These are phyloP conservation scores for Poeciliopsis turrubarensis DNA, from an alignment of 2,113 vertebrate species.

Conservation along the genomic window DNA sequence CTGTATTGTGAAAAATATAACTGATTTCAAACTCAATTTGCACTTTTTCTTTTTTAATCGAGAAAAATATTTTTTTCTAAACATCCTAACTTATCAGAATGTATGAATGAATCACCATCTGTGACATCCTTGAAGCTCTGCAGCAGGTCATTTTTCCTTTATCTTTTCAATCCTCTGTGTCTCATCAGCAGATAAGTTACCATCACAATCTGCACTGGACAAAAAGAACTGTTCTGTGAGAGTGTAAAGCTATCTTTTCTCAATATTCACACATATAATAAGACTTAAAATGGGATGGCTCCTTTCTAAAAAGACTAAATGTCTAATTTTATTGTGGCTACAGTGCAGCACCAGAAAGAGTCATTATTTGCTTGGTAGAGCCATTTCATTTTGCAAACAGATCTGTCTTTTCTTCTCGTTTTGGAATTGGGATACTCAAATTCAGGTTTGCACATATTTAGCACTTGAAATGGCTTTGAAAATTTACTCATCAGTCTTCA, in stretches of 20 bases:
- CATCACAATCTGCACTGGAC: not conserved
- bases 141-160: too few species aligned
- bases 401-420: not conserved
- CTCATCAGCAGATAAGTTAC: too few species aligned
- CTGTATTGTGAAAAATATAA: too few species aligned
- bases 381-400: not conserved
- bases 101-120: too few species aligned
- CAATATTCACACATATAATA: not conserved
- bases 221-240: not conserved
- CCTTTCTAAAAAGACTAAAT: not conserved
- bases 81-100: too few species aligned
- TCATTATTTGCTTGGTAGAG: not conserved
- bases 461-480: not conserved
- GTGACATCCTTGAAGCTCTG: too few species aligned
- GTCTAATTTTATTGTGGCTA: not conserved
- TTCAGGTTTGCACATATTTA: not conserved
- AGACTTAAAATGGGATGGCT: not conserved
- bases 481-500: not conserved
- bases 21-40: too few species aligned
- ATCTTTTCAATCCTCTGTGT: too few species aligned
- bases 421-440: not conserved
- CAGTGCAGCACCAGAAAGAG: not conserved
- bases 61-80: too few species aligned
- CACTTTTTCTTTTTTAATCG: too few species aligned
- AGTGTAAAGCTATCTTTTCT: not conserved